A percentile compares a stretch with the other conserved stretches of the same genome.
Conservation (phyloP, 2,888 invertebrate species). For the Ophion slaviceki region DNA sequence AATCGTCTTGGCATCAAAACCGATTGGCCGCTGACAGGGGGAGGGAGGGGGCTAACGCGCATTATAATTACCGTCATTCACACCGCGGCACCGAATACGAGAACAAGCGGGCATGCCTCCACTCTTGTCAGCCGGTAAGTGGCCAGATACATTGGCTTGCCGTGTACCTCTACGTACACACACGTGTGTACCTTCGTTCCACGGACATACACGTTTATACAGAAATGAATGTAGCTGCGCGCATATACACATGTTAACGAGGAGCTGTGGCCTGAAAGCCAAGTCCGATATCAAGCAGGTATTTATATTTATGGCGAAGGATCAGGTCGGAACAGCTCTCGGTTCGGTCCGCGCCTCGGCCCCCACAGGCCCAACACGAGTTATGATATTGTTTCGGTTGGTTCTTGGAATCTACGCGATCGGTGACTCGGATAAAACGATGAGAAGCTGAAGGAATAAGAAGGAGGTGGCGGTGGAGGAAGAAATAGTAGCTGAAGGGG, state of each 20-base stretch:
- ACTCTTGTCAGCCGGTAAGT: constrained; percentile 15
- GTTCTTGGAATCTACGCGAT: constrained; percentile 83
- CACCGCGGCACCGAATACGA: constrained; percentile 67
- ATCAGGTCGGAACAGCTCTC: constrained; percentile 66
- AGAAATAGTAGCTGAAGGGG: constrained; percentile 64
- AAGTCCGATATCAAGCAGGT: constrained; percentile 69
- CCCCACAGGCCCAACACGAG: constrained; percentile 77
- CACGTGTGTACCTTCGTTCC: neutral
- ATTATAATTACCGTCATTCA: constrained; percentile 79
- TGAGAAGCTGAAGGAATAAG: constrained; percentile 18
- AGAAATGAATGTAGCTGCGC: neutral
- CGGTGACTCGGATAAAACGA: constrained; percentile 82
- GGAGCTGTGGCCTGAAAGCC: constrained; percentile 42
- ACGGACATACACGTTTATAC: neutral
- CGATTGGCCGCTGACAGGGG: constrained; percentile 76
- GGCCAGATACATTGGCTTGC: constrained; percentile 14
- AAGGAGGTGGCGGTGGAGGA: constrained; percentile 46
- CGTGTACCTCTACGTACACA: neutral
- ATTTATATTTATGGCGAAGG: constrained; percentile 81
- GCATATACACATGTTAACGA: constrained; percentile 46
- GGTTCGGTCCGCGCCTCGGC: constrained; percentile 28
- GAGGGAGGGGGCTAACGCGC: constrained; percentile 70
- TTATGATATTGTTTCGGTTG: constrained; percentile 83
- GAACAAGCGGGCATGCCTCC: constrained; percentile 56
- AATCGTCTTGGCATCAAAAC: constrained; percentile 74